Base-by-base conservation (phyloP, 1,140 invertebrate species). In the Adoxophyes honmai region DNA sequence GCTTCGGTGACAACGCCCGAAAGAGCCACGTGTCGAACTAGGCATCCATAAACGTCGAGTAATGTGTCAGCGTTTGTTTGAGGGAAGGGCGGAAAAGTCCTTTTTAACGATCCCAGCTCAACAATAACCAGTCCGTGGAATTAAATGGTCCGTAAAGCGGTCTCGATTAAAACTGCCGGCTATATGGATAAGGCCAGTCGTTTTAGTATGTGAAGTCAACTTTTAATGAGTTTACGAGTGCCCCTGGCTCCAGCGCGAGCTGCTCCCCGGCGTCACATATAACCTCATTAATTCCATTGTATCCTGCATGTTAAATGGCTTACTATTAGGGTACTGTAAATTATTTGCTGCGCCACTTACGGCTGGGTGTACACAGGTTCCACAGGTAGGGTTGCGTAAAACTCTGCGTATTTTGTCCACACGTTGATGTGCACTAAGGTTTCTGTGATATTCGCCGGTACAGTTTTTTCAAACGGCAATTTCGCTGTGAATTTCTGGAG, bases 211-310 rank as follows among this genome's bases (percentile, higher is more conserved):
- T 68, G 62, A 59, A 64, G 65, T 63, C 66, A 77, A 83, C 74
- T 81, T 83, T 79, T 83, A 83, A 81, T 83, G 76, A 83, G 76
- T 79, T 81, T 81, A 79, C 73, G 75, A 75, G 66, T 58, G 55
- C 62, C 58, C 55, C 58, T 53, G 55, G 55, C 51, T n/a, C 38
- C 34, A 57, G 44, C 52, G 34, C 52, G 34, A 44, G 16, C 21
- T 11, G 48, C 13, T 38, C 38, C 16, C 37, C 13, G n/a, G 28
- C 8, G 58, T 34, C 38, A 51, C 13, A 38, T 37, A 53, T 60
- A 60, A 60, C 39, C 18, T 55, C 44, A 60, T 60, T 55, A 60
- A 48, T 48, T 48, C 42, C 42, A 48, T 48, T 48, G 42, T 48
- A 48, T 16, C 42, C 42, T 48, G 42, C 42, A 48, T 48, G 42